Evolutionary conservation across 2,888 invertebrate species (phyloP), one percentile per base, ranked within the genome.

Genomic region (Unio delphinus): DNA sequence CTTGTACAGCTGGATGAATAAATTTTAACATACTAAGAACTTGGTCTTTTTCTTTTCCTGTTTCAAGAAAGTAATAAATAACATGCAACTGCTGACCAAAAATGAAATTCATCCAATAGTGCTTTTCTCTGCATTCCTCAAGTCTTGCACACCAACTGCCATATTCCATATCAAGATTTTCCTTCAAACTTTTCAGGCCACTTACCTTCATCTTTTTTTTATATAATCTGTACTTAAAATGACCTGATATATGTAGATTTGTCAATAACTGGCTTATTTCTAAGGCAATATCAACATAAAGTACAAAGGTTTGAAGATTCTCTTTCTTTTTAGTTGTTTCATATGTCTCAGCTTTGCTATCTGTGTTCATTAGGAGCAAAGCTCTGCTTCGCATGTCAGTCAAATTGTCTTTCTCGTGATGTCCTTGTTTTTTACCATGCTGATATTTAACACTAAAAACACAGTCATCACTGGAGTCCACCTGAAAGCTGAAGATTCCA

Each of bases 301-400:
- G 18, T 5, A 69, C 67, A 67, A 75, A 75, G 30, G 26, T 69
- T 30, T 58, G 26, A n/a, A 72, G 67, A 8, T 34, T 4, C 34
- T 34, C 34, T 34, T 34, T 34, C 8, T 8, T 34, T 34, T 34
- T 34, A 4, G 34, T 34, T 34, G 34, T 34, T 4, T 34, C 34
- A 8, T 1, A 59, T 56, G n/a, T 28, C n/a, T 72, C 68, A 17
- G 68, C 61, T 55, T 34, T 34, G 34, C 34, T 34, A 0, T 74
- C 69, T 20, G 74, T 72, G 55, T 73, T 81, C 69, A 76, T 71
- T 2, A 81, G 55, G 1, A 81, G 65, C 6, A 81, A 62, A 17
- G 81, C 79, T 30, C 81, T 60, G 28, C 81, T 81, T 67, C 78
- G 71, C 15, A 81, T 64, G 58, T 81, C 81, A 62, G 68, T 62